These are phyloP conservation scores for Colletes gigas DNA, from an alignment of 1,140 invertebrate species.

Conservation along the genomic window DNA sequence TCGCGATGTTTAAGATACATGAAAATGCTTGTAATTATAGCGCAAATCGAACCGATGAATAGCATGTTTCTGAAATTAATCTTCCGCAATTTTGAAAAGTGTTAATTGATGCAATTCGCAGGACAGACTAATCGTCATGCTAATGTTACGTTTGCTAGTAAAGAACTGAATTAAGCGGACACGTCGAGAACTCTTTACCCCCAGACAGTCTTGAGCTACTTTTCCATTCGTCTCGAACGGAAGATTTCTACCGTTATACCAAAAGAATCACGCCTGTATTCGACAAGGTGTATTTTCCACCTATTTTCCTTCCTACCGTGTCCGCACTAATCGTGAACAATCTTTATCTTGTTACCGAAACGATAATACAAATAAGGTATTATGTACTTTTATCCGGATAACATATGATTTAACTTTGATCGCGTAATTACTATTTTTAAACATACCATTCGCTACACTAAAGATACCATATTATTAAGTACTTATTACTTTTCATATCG, in stretches of 20 bases:
- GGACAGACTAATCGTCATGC: not conserved
- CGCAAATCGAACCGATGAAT: slow-evolving; percentile 60
- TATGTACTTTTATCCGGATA: not conserved
- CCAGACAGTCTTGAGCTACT: not conserved
- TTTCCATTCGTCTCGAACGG: not conserved
- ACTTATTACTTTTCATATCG: not conserved
- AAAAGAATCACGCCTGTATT: not conserved
- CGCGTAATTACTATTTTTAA: not conserved
- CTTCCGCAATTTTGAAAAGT: not conserved
- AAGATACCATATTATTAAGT: not conserved
- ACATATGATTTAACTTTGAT: not conserved
- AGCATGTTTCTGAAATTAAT: slow-evolving; percentile 35
- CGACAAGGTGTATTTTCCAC: no score
- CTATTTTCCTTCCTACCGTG: not conserved
- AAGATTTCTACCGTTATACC: slow-evolving; percentile 14
- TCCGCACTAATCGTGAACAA: not conserved
- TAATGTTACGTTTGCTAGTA: not conserved
- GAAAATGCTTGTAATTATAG: slow-evolving; percentile 61
- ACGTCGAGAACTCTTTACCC: not conserved
- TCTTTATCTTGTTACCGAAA: not conserved
- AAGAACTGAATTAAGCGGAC: not conserved
- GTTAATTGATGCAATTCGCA: not conserved
- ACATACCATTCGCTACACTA: not conserved
- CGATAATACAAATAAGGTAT: not conserved
- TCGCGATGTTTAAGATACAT: slow-evolving; percentile 57